A percentile compares a stretch with the other conserved stretches of the same genome.
phyloP scores from a whole-genome alignment of 2,888 invertebrate species.

The Pristionchus maxplancki region DNA sequence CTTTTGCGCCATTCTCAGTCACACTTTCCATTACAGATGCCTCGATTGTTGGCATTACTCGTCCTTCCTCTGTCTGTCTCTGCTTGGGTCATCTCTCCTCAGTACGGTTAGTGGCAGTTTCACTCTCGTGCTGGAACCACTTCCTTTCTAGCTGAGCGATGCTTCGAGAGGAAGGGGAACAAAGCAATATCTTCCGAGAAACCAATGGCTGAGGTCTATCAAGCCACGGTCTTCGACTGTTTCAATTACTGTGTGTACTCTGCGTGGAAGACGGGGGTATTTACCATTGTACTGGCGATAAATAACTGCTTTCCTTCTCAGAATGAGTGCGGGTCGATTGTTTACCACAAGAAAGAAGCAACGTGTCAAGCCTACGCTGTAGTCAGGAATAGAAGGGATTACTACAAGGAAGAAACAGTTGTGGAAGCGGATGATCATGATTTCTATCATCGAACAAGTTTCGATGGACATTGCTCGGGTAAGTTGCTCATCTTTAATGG shows the following conservation, averaged over 20 bases:
- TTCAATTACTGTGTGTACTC: constrained; percentile 70
- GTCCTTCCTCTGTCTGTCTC: not conserved
- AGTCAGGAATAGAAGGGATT: constrained; percentile 4
- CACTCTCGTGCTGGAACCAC: not conserved
- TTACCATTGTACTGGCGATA: not conserved
- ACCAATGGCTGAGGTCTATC: constrained; percentile 71
- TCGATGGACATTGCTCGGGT: constrained; percentile 41
- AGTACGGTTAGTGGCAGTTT: constrained; percentile 34
- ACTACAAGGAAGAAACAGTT: constrained; percentile 21
- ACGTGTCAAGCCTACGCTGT: constrained; percentile 65
- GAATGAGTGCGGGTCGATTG: constrained; percentile 70
- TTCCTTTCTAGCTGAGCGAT: constrained; percentile 51
- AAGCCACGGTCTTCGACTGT: constrained; percentile 68
- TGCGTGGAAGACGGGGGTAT: constrained; percentile 65
- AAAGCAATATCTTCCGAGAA: constrained; percentile 66
- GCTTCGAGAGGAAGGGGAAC: constrained; percentile 59
- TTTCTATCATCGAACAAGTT: constrained; percentile 42
- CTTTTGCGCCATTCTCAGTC: not conserved
- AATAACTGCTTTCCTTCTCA: constrained; percentile 24
- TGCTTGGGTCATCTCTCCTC: constrained; percentile 49
- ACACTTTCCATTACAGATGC: constrained; percentile 29
- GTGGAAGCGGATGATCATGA: constrained; percentile 29
- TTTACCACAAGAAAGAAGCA: constrained; percentile 70
- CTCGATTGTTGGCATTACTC: not conserved
- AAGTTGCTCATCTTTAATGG: not conserved